Percentiles rank a stretch among this genome's conserved stretches.
These are phyloP conservation scores for Teleiodes luculella DNA, from an alignment of 2,888 invertebrate species.

Conservation along the genomic window DNA sequence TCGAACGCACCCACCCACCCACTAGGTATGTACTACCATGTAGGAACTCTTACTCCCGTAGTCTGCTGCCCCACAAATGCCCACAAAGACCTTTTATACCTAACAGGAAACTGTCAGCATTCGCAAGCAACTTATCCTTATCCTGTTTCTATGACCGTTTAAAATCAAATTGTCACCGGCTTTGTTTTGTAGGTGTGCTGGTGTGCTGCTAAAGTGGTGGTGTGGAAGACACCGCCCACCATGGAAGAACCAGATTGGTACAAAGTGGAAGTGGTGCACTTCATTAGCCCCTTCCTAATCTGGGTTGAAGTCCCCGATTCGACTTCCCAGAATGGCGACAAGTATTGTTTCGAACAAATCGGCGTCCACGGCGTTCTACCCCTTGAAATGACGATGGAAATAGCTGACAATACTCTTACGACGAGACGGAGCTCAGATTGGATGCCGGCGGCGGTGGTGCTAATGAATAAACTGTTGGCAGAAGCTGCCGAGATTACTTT, in stretches of 20 bases:
- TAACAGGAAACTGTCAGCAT: too few species aligned
- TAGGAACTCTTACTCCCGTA: too few species aligned
- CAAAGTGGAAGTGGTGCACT: constrained; percentile 49
- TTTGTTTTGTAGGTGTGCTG: too few species aligned
- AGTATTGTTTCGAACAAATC: constrained; percentile 53
- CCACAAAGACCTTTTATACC: too few species aligned
- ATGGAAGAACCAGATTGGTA: constrained; percentile 35
- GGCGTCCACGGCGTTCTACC: constrained; percentile 59
- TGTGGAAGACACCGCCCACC: neutral
- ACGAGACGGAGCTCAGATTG: constrained; percentile 37
- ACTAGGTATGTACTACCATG: too few species aligned
- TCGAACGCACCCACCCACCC: too few species aligned
- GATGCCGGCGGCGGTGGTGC: constrained; percentile 40
- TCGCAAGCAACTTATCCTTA: too few species aligned
- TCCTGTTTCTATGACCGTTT: too few species aligned
- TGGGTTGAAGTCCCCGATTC: constrained; percentile 45
- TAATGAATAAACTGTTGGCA: constrained; percentile 37
- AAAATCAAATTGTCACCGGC: too few species aligned
- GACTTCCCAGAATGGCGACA: constrained; percentile 16
- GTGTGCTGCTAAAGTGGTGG: too few species aligned
- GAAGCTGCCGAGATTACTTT: constrained; percentile 46
- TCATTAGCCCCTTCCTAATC: constrained; percentile 55
- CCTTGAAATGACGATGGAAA: constrained; percentile 33
- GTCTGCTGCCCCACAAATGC: too few species aligned
- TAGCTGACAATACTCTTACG: constrained; percentile 29